phyloP scores from a whole-genome alignment of 2,113 vertebrate genomes.

The Hylia prasina region DNA sequence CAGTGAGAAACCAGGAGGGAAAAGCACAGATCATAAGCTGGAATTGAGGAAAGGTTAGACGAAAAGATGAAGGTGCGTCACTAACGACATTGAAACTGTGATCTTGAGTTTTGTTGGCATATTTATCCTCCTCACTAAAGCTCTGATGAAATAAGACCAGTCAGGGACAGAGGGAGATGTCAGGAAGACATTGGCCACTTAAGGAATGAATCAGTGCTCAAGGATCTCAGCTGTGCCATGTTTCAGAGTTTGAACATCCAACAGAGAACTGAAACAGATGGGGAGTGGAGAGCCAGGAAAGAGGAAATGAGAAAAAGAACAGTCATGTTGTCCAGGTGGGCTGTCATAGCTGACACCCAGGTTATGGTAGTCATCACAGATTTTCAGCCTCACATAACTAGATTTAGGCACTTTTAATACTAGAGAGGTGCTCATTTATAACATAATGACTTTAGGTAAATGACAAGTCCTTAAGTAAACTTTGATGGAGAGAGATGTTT shows the following conservation, averaged over 20 bases:
- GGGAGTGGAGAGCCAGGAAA: fast-evolving
- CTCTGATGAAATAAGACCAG: background rate
- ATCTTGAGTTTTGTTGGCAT: background rate
- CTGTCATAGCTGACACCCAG: background rate
- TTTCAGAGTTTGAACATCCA: background rate
- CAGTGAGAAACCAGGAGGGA: background rate
- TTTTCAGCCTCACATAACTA: background rate
- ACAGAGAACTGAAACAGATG: fast-evolving
- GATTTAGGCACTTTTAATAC: background rate
- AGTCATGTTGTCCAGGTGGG: fast-evolving
- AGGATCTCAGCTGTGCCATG: background rate
- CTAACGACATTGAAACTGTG: background rate
- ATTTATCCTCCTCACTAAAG: background rate
- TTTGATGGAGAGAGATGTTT: background rate
- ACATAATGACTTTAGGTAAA: background rate
- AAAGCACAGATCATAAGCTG: background rate
- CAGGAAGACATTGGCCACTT: background rate
- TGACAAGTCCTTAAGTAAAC: background rate
- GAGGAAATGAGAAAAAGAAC: fast-evolving
- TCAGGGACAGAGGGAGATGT: background rate
- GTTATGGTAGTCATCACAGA: background rate
- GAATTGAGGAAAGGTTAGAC: background rate
- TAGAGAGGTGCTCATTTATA: background rate
- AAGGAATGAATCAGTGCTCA: fast-evolving
- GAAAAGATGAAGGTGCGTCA: background rate